A percentile compares a stretch with the other conserved stretches of the same genome.
Evolutionary conservation across 92 coral and sea anemone species (phyloP).

Genomic region (Virgularia gustaviana): DNA sequence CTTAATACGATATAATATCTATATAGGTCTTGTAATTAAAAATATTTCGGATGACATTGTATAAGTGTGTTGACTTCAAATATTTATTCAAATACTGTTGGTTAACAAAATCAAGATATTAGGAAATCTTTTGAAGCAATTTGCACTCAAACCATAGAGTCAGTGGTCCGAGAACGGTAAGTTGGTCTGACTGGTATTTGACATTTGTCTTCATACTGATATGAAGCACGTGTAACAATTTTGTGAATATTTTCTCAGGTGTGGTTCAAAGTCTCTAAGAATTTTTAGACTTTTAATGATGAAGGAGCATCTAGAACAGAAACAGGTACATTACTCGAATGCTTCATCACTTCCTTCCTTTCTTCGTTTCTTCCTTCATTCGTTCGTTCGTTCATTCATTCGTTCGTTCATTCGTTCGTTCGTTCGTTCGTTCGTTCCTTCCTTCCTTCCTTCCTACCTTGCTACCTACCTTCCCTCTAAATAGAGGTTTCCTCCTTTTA

Average conservation of each 20-base stretch:
- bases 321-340: conserved; percentile 87
- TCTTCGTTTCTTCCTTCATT: too few species aligned
- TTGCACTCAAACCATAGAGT: conserved; percentile 72
- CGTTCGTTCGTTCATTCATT: too few species aligned
- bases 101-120: conserved; percentile 57
- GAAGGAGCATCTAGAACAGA: conserved; percentile 86
- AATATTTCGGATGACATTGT: not conserved
- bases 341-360: too few species aligned
- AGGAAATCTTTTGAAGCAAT: conserved; percentile 64
- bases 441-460: not conserved
- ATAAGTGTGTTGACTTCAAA: too few species aligned
- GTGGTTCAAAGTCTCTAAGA: conserved; percentile 85
- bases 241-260: conserved; percentile 39
- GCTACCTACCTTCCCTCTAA: not conserved
- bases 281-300: conserved; percentile 71
- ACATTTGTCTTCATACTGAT: too few species aligned
- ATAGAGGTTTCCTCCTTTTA: conserved; percentile 1
- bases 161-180: conserved; percentile 86
- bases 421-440: too few species aligned
- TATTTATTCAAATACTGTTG: not conserved
- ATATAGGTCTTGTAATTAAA: not conserved
- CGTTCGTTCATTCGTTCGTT: too few species aligned
- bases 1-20: conserved; percentile 28
- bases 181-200: too few species aligned
- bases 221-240: too few species aligned